Conservation (phyloP, 1,140 invertebrate genomes). For the Apis cerana region DNA sequence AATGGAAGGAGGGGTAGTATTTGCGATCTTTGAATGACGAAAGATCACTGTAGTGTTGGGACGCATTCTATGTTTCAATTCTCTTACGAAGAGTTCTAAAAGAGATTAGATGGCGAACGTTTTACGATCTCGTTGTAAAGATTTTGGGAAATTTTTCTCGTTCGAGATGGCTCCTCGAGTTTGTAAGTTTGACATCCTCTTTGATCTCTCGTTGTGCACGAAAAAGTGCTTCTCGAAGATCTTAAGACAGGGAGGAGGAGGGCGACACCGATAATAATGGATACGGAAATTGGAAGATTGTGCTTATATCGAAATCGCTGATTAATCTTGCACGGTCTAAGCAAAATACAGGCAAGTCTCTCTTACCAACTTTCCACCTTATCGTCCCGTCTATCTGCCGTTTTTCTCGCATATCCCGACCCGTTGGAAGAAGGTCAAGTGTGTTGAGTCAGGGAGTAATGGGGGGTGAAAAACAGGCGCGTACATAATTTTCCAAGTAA, state of each 20-base stretch:
- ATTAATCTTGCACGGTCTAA: conserved; percentile 24
- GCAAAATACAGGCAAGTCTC: not conserved
- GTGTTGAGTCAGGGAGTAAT: conserved; percentile 25
- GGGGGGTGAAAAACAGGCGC: conserved; percentile 5
- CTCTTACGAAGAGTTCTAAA: too few species aligned
- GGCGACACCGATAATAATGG: not conserved
- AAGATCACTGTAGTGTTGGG: too few species aligned
- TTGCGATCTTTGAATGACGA: too few species aligned
- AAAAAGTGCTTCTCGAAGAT: not conserved
- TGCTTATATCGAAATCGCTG: conserved; percentile 15
- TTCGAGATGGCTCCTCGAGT: not conserved
- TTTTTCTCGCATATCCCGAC: conserved; percentile 25
- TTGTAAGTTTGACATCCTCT: not conserved
- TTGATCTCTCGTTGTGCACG: not conserved
- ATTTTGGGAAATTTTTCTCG: not conserved
- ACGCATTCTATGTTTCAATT: too few species aligned
- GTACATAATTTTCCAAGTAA: conserved; percentile 5
- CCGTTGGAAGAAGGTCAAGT: conserved; percentile 44
- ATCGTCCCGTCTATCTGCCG: conserved; percentile 11
- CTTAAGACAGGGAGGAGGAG: not conserved
- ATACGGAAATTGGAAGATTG: not conserved
- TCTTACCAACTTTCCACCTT: conserved; percentile 5
- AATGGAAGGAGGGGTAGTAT: too few species aligned
- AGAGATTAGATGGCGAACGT: not conserved
- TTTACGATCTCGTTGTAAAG: too few species aligned